phyloP scores from a whole-genome alignment of 1,140 invertebrate species.

The Chrysomallon squamiferum region DNA sequence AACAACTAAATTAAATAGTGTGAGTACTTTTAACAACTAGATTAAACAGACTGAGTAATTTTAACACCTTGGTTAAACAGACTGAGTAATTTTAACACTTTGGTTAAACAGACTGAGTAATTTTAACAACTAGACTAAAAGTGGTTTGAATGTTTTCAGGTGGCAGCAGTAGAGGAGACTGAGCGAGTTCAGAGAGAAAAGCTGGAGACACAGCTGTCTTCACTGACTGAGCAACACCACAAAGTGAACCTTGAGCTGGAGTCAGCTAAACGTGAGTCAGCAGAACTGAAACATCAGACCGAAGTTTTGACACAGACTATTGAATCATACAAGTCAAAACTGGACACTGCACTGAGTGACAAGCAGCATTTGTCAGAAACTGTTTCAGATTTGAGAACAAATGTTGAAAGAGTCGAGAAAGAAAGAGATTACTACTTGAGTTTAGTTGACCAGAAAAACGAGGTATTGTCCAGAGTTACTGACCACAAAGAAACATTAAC shows the following conservation, averaged over 20 bases:
- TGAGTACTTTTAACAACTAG: too few relatives aligned
- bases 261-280: slow-evolving; percentile 29
- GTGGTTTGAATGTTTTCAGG: slow-evolving; percentile 21
- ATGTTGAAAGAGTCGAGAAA: slow-evolving; percentile 41
- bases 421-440: slow-evolving; percentile 51
- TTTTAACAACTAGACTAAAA: not conserved
- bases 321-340: slow-evolving; percentile 30
- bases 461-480: slow-evolving; percentile 40
- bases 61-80: not conserved
- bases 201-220: slow-evolving; percentile 47
- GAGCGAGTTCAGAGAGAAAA: slow-evolving; percentile 46
- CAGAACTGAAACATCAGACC: slow-evolving; percentile 28
- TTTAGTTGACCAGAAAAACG: slow-evolving; percentile 43
- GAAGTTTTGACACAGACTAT: slow-evolving; percentile 28
- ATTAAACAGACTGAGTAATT: not conserved
- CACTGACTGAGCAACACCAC: slow-evolving; percentile 45
- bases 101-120: not conserved
- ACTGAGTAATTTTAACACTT: not conserved
- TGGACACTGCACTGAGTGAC: slow-evolving; percentile 39
- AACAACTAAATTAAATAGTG: too few relatives aligned
- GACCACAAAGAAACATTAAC: slow-evolving; percentile 41
- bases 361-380: slow-evolving; percentile 34
- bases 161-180: slow-evolving; percentile 42
- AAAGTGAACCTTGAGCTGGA: slow-evolving; percentile 39
- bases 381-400: slow-evolving; percentile 29